Conservation (phyloP, 1,140 invertebrate species). For the Riptortus pedestris region DNA sequence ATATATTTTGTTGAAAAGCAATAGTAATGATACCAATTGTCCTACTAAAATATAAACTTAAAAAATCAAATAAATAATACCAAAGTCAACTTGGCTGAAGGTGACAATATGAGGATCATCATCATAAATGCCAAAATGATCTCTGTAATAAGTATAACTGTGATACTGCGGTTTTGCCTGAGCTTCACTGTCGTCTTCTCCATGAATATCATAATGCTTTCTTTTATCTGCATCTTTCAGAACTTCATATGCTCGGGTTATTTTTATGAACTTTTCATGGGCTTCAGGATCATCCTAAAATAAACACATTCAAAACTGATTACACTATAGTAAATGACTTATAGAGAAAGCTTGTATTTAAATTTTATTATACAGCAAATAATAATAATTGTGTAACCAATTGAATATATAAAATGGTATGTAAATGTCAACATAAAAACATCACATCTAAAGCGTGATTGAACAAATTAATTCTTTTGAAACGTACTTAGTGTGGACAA, state of each 20-base stretch:
- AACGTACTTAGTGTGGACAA: too few species aligned
- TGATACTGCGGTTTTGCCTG: constrained; percentile 52
- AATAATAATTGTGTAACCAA: neutral
- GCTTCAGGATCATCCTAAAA: constrained; percentile 63
- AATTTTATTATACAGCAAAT: too few species aligned
- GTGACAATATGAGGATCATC: constrained; percentile 74
- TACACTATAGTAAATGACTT: too few species aligned
- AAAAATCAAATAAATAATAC: constrained; percentile 40
- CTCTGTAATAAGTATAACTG: constrained; percentile 69
- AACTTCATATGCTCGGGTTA: constrained; percentile 86
- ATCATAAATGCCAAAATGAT: constrained; percentile 81
- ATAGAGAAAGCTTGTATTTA: neutral
- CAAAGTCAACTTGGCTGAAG: constrained; percentile 60
- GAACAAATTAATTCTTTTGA: too few species aligned
- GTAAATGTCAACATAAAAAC: too few species aligned
- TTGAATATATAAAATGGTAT: neutral
- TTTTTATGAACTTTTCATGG: constrained; percentile 74
- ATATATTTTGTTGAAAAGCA: too few species aligned
- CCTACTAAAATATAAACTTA: too few species aligned
- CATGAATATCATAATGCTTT: constrained; percentile 71
- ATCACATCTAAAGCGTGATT: too few species aligned
- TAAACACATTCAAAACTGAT: neutral
- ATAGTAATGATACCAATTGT: too few species aligned
- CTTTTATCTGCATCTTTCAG: constrained; percentile 79
- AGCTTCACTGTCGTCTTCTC: constrained; percentile 58